Conservation (phyloP, 2,797 vertebrate species). For the Trichosurus vulpecula region DNA sequence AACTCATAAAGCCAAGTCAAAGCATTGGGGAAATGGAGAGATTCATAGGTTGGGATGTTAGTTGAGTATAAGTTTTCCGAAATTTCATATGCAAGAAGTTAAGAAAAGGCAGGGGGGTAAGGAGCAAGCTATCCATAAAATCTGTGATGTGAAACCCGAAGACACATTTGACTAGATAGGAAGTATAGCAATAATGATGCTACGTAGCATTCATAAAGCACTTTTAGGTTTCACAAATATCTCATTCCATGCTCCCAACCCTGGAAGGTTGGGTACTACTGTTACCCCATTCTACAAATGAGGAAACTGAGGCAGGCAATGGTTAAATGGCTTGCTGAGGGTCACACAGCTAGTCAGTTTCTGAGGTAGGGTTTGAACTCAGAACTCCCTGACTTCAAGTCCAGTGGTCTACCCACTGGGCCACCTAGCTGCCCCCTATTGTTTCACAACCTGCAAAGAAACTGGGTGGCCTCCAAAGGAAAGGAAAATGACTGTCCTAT, state of each 20-base stretch:
- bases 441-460: not conserved
- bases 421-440: not conserved
- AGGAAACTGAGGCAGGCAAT: not conserved
- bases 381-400: not conserved
- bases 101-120: not conserved
- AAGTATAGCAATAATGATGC: not conserved
- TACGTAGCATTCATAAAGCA: not conserved
- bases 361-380: not conserved
- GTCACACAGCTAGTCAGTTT: not conserved
- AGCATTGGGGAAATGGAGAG: not conserved
- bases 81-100: no score
- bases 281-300: not conserved
- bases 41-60: not conserved
- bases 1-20: not conserved
- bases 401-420: not conserved
- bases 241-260: not conserved
- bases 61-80: fast-evolving
- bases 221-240: not conserved
- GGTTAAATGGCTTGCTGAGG: not conserved
- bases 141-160: fast-evolving
- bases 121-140: not conserved
- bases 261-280: not conserved
- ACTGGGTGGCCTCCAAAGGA: not conserved
- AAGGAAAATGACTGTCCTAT: not conserved
- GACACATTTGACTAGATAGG: not conserved